These are phyloP conservation scores for Synanthedon andrenaeformis DNA, from an alignment of 2,888 invertebrate genomes.

Conservation along the genomic window DNA sequence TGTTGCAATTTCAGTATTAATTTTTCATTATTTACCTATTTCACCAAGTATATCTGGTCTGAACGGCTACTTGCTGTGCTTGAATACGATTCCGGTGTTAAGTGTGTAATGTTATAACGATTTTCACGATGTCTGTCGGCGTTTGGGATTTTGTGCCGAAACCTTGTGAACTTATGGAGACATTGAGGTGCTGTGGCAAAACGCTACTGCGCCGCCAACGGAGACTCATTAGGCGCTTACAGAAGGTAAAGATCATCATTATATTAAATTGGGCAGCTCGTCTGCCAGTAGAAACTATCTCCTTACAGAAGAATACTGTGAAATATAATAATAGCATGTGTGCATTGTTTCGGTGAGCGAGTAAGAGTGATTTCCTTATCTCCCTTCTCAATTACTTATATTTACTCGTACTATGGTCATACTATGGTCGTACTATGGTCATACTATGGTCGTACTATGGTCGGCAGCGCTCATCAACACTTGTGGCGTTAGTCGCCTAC, in stretches of 20 bases:
- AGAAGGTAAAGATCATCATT: conserved; percentile 41
- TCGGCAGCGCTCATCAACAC: no score
- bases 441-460: no score
- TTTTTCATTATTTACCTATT: background rate
- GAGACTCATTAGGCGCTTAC: conserved; percentile 50
- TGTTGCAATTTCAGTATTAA: background rate
- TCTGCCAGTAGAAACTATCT: no score
- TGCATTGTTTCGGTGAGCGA: no score
- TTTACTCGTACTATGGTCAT: background rate
- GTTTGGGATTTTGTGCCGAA: conserved; percentile 51
- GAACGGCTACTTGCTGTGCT: no score
- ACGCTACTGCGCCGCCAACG: conserved; percentile 58
- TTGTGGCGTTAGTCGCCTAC: no score
- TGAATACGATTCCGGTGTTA: no score
- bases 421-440: no score
- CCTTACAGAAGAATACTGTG: no score
- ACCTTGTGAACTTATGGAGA: conserved; percentile 57
- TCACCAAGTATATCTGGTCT: background rate
- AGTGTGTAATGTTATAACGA: conserved; percentile 17
- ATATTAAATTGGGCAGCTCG: no score
- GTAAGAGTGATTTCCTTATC: no score
- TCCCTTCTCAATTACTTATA: background rate
- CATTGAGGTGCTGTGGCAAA: conserved; percentile 59
- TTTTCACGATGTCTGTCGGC: conserved; percentile 10
- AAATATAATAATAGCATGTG: no score